Conservation (phyloP, 2,113 vertebrate genomes). For the Romanogobio albipinnatus region DNA sequence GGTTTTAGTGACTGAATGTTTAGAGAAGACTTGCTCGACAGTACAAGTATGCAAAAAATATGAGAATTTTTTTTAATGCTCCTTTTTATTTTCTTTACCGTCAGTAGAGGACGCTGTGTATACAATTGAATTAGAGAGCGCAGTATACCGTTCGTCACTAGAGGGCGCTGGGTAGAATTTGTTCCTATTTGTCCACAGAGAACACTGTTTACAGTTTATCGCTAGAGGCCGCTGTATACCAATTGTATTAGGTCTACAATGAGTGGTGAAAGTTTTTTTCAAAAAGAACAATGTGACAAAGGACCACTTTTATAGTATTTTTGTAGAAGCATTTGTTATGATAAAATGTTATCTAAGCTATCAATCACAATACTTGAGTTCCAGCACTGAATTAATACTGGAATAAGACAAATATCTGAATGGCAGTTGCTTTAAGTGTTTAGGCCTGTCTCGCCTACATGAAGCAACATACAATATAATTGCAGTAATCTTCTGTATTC, state of each 20-base stretch:
- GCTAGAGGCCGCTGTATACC: background rate
- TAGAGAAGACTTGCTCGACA: background rate
- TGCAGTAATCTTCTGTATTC: background rate
- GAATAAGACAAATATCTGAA: background rate
- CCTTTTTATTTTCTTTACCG: background rate
- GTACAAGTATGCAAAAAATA: too few relatives aligned
- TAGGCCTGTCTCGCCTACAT: background rate
- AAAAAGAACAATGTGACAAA: background rate
- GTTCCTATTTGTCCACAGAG: background rate
- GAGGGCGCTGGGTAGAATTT: constrained; percentile 17
- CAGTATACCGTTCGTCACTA: background rate
- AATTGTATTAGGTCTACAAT: background rate
- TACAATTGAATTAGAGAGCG: background rate
- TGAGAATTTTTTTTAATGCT: background rate
- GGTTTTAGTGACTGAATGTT: background rate
- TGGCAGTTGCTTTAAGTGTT: background rate
- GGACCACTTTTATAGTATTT: background rate
- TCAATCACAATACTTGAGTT: background rate
- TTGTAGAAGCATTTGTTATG: background rate
- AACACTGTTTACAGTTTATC: background rate
- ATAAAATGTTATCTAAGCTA: background rate
- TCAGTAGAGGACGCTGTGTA: background rate
- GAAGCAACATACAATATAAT: background rate
- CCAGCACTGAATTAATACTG: background rate
- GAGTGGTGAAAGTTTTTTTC: background rate